Conservation (phyloP, 2,888 invertebrate species). For the Drosophila yooni region DNA sequence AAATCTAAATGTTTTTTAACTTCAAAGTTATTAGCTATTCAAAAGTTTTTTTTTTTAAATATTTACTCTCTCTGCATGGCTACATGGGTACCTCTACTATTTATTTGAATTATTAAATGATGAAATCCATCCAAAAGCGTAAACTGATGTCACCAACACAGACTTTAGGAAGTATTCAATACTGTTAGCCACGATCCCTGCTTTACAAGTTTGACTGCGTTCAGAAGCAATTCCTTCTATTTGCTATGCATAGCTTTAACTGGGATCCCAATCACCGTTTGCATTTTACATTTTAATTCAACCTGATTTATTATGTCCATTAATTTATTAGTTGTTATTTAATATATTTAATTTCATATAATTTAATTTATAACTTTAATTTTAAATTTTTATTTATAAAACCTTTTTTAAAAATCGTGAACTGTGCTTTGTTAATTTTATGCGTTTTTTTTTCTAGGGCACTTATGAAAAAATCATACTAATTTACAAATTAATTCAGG, state of each 20-base stretch:
- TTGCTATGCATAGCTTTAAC: neutral
- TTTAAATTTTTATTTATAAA: neutral
- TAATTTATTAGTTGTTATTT: neutral
- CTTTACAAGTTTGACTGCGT: neutral
- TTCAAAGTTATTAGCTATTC: too few relatives aligned
- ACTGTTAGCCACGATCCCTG: neutral
- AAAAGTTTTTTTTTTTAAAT: neutral
- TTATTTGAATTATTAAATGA: neutral
- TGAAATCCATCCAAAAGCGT: neutral
- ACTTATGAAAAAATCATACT: slow-evolving; percentile 87
- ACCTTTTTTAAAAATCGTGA: neutral
- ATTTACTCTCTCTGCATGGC: neutral
- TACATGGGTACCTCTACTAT: neutral
- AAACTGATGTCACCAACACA: neutral
- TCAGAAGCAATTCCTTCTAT: neutral
- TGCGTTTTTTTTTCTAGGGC: slow-evolving; percentile 86
- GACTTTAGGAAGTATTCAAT: neutral
- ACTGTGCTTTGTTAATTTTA: neutral
- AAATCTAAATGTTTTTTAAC: neutral
- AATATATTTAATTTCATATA: neutral
- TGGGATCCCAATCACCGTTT: neutral
- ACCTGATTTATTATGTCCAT: neutral
- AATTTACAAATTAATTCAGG: slow-evolving; percentile 87
- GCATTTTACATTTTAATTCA: neutral
- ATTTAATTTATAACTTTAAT: neutral